Evolutionary conservation across 1,140 invertebrate species (phyloP), one percentile per base, ranked within the genome.

Genomic region (Drosophila biarmipes): DNA sequence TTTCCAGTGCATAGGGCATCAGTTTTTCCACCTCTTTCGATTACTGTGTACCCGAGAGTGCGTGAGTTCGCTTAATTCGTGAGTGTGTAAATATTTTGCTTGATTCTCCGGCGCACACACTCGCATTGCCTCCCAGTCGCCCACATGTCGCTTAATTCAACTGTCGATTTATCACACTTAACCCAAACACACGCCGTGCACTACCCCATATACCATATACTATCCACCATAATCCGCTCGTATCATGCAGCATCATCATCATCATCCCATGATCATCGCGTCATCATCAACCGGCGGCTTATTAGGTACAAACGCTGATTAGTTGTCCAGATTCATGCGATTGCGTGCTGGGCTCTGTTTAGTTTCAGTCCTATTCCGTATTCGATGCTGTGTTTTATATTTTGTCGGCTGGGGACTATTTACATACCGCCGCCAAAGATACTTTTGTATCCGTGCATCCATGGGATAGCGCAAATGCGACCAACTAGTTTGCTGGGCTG

Each of bases 121-220:
- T 11, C 56, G 49, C 35, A 19, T 6, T 24, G 37, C 38, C 49
- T 27, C 51, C 68, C 55, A 45, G 52, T 40, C 56, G 59, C 80
- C 63, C 77, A 67, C 61, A 86, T 81, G 63, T 69, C 63, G 63
- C 55, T 78, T 87, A 82, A 87, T 76, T 89, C 75, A 87, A 82
- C 84, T 89, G 84, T 89, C 84, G 84, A 89, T 89, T 89, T 89
- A 89, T 89, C 76, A 89, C 84, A 90, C 84, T 89, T 89, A 90
- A 67, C 59, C 75, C 68, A 59, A 58, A 66, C 51, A 75, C 43
- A 55, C 37, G 10, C 56, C 45, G 45, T 21, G 21, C 43, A 58
- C 49, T 62, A 46, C 17, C 64, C 46, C 12, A 61, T 29, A 29
- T 31, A 57, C 17, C 12, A 51, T 46, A 42, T 11, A 42, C 14